Evolutionary conservation across 2,797 vertebrate genomes (phyloP), one percentile per base, ranked within the genome.

Genomic region (Manis crassicaudata): DNA sequence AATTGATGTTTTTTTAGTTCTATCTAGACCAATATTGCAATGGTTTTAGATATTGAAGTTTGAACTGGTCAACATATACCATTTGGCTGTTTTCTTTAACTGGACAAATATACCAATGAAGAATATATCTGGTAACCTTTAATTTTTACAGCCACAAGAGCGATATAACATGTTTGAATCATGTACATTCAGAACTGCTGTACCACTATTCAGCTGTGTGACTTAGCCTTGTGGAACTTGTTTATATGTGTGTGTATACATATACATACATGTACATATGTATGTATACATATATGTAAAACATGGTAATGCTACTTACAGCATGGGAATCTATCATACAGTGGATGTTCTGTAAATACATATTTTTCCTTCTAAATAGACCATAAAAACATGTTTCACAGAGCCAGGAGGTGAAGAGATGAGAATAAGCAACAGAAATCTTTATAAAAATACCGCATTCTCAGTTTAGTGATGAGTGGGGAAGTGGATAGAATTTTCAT

Each of bases 41-140:
- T 46, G 92, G 40, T 62, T 87, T 92, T 95, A 94, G 83, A 91
- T 32, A 82, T 88, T 85, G 75, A 63, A 58, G 7, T 67, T 72
- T 56, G 68, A 46, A 67, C 25, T 58, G 25, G 27, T 83, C 50
- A 82, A 58, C 0, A 3, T 54, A 14, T 11, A 43, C 56, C 54
- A 63, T 88, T 85, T 88, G 62, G 68, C 32, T 70, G 7, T 80
- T 60, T 63, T 88, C 90, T 97, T 85, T 52, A 85, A 76, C 54
- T 63, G 4, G 75, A 81, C 37, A 52, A 40, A 84, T 85, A 84
- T 67, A 84, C n/a, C 32, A 62, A 8, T 83, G 32, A 46, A 93
- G 77, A 18, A 27, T 70, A 46, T 86, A 27, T 83, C 70, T 77
- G 80, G 32, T 73, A 37, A 50, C 23, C 21, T 79, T 95, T 88